Evolutionary conservation across 2,113 vertebrate genomes (phyloP), one percentile per base, ranked within the genome.

Genomic region (Alligator mississippiensis): DNA sequence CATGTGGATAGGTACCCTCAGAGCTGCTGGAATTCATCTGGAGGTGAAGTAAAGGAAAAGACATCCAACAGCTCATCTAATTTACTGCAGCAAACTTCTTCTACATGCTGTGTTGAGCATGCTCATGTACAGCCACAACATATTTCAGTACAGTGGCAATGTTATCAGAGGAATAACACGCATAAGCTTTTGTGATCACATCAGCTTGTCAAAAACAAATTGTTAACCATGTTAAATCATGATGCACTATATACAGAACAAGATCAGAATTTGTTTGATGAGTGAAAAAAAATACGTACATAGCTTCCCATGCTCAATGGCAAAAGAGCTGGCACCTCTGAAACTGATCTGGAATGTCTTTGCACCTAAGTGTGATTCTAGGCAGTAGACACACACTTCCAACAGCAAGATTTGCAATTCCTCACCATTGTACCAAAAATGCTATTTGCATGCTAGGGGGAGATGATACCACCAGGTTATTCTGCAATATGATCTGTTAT

Each of bases 341-440:
- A 95, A 70, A 82, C 54, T 9, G 54, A 89, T 94, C 91, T 91
- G 97, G 90, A 97, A 93, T 91, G 93, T 21, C 14, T 97, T 93
- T 93, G 80, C 95, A 92, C 3, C 11, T 96, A 96, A 84, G 85
- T 97, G 93, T 38, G 82, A 96, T 95, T 95, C 91, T 84, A 97
- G 88, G 91, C 97, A 95, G 91, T 96, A 90, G 93, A 79, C 78
- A 85, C 60, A 92, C 84, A 91, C 55, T 95, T 97, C 88, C 93
- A 97, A 92, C 96, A 97, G 88, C 89, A 85, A 95, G 77, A 77
- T 89, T 68, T 95, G 77, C 59, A 97, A 97, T 96, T 97, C 96
- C 94, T 96, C 95, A 96, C 82, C 66, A 60, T 61, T 81, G 66
- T 89, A 95, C 77, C 93, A 97, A 95, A 95, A 94, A 93, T 63